Percentiles rank a stretch among this genome's conserved stretches.
These are phyloP conservation scores for Chrysopa pallens DNA, from an alignment of 1,140 invertebrate genomes.

Conservation along the genomic window DNA sequence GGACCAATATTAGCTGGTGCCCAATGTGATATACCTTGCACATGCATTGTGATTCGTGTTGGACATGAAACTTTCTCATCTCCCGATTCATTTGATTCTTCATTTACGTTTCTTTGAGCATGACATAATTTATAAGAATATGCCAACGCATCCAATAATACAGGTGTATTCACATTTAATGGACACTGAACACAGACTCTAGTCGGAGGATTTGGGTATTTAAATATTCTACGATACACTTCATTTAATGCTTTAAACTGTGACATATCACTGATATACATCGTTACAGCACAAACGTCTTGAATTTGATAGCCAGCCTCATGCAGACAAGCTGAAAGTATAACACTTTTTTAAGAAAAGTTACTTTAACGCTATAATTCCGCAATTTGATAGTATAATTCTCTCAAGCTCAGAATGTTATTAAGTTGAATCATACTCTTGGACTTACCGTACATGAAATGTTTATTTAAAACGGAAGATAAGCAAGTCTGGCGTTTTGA, in stretches of 20 bases:
- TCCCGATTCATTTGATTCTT: neutral
- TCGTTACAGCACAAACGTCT: conserved; percentile 58
- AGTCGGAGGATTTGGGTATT: conserved; percentile 67
- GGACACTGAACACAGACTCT: conserved; percentile 74
- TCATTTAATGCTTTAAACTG: conserved; percentile 61
- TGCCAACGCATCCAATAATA: conserved; percentile 63
- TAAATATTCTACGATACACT: conserved; percentile 55
- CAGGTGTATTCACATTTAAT: conserved; percentile 45
- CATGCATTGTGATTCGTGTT: conserved; percentile 60
- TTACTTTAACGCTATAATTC: too few relatives aligned
- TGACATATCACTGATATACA: conserved; percentile 68
- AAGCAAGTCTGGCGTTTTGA: too few relatives aligned
- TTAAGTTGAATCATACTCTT: too few relatives aligned
- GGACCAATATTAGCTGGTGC: conserved; percentile 90
- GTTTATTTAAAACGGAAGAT: too few relatives aligned
- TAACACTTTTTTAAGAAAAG: too few relatives aligned
- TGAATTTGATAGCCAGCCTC: conserved; percentile 36
- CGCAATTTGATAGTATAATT: too few relatives aligned
- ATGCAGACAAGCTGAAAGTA: conserved; percentile 30
- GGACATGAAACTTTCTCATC: neutral
- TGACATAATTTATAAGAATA: conserved; percentile 17
- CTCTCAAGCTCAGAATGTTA: too few relatives aligned
- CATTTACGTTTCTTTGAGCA: conserved; percentile 10
- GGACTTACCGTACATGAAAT: too few relatives aligned
- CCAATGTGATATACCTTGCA: conserved; percentile 90